phyloP scores from a whole-genome alignment of 2,797 vertebrate genomes.

The Betta splendens region DNA sequence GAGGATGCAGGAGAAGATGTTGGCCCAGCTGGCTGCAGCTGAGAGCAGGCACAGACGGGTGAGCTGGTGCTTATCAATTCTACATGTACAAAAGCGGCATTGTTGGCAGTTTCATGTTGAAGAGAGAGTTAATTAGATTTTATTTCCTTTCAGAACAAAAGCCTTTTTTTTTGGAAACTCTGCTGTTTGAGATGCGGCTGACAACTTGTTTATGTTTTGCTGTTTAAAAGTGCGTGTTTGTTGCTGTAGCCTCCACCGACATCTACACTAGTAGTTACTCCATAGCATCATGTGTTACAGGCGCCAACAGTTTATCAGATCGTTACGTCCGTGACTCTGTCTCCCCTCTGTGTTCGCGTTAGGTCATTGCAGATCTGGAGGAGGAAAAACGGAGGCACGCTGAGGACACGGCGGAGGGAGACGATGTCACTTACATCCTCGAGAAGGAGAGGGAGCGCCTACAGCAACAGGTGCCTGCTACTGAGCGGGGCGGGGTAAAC shows the following conservation, averaged over 20 bases:
- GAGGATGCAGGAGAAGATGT: constrained; percentile 96
- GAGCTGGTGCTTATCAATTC: background rate
- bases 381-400: constrained; percentile 93
- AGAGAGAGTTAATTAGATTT: background rate
- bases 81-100: background rate
- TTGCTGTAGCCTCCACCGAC: background rate
- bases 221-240: too few relatives aligned
- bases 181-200: too few relatives aligned
- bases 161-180: too few relatives aligned
- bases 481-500: background rate
- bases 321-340: constrained; percentile 28
- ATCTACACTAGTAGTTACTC: constrained; percentile 8
- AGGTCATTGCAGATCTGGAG: constrained; percentile 97
- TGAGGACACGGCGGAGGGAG: constrained; percentile 94
- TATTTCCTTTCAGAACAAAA: too few relatives aligned
- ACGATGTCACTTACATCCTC: constrained; percentile 97
- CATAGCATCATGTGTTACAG: too few relatives aligned
- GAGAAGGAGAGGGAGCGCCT: constrained; percentile 95
- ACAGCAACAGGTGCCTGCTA: constrained; percentile 88
- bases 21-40: constrained; percentile 92
- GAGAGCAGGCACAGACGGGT: constrained; percentile 95
- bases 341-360: constrained; percentile 57
- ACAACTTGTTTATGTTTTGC: too few relatives aligned
- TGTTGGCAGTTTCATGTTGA: background rate
- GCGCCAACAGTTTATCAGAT: background rate